phyloP scores from a whole-genome alignment of 2,797 vertebrate genomes.

The Brotula barbata region DNA sequence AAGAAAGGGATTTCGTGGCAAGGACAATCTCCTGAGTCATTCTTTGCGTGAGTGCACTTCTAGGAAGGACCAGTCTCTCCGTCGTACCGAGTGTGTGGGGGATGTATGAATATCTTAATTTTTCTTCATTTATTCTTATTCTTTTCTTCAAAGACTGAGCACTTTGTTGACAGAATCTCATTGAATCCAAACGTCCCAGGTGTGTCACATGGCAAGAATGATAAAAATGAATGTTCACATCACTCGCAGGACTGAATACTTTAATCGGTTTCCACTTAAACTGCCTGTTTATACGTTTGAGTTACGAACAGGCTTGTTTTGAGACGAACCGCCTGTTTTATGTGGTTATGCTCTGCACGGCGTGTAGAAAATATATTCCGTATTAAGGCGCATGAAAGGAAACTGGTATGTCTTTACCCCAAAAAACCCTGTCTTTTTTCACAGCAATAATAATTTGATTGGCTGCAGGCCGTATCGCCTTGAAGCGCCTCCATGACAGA shows the following conservation, averaged over 20 bases:
- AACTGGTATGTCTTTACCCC: neutral
- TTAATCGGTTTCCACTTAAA: no score
- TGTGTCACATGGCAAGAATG: no score
- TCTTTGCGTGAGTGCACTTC: slow-evolving; percentile 61
- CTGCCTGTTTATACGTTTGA: neutral
- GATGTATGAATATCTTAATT: no score
- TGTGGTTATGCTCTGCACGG: neutral
- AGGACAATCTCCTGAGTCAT: slow-evolving; percentile 64
- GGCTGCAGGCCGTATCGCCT: slow-evolving; percentile 22
- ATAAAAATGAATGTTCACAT: no score
- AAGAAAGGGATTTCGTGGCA: slow-evolving; percentile 28
- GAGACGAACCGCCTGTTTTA: neutral
- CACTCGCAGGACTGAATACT: no score
- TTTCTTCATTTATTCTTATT: no score
- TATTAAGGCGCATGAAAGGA: neutral
- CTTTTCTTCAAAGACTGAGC: no score
- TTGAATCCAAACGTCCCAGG: no score
- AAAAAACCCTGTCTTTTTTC: neutral
- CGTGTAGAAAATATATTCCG: no score
- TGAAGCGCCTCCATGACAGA: slow-evolving; percentile 40
- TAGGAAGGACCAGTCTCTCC: slow-evolving; percentile 22
- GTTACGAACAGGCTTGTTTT: neutral
- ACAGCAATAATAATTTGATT: slow-evolving; percentile 15
- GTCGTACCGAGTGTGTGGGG: no score
- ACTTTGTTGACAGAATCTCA: no score